These are phyloP conservation scores for Hyalella azteca DNA, from an alignment of 2,888 invertebrate species.

Conservation along the genomic window DNA sequence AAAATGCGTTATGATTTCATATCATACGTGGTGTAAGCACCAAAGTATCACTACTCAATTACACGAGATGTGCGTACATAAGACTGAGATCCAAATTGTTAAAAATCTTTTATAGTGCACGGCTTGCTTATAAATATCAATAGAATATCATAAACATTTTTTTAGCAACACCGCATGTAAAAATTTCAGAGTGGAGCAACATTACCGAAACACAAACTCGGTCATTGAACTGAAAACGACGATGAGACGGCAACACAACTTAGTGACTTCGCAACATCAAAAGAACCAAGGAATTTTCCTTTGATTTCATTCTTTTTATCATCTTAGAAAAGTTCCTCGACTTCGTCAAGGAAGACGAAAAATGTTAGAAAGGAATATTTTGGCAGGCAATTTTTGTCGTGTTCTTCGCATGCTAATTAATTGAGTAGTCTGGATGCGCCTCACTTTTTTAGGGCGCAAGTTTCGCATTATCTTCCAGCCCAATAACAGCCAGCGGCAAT, in stretches of 20 bases:
- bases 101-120: not conserved
- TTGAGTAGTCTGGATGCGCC: not conserved
- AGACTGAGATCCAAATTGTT: too few relatives aligned
- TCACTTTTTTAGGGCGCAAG: not conserved
- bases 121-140: not conserved
- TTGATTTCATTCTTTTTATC: too few relatives aligned
- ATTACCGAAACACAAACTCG: too few relatives aligned
- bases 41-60: too few relatives aligned
- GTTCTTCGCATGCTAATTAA: conserved; percentile 17
- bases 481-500: conserved; percentile 16
- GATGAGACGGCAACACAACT: too few relatives aligned
- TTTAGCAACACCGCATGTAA: not conserved
- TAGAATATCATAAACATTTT: not conserved
- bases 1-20: too few relatives aligned
- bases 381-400: not conserved
- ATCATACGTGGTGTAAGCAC: too few relatives aligned
- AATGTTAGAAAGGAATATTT: not conserved
- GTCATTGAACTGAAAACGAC: too few relatives aligned
- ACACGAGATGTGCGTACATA: too few relatives aligned
- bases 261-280: too few relatives aligned
- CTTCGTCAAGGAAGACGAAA: not conserved
- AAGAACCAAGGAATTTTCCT: too few relatives aligned
- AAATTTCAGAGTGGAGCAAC: not conserved
- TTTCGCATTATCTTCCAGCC: conserved; percentile 3
- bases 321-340: too few relatives aligned